phyloP scores from a whole-genome alignment of 1,140 invertebrate species.

The Drosophila triauraria region DNA sequence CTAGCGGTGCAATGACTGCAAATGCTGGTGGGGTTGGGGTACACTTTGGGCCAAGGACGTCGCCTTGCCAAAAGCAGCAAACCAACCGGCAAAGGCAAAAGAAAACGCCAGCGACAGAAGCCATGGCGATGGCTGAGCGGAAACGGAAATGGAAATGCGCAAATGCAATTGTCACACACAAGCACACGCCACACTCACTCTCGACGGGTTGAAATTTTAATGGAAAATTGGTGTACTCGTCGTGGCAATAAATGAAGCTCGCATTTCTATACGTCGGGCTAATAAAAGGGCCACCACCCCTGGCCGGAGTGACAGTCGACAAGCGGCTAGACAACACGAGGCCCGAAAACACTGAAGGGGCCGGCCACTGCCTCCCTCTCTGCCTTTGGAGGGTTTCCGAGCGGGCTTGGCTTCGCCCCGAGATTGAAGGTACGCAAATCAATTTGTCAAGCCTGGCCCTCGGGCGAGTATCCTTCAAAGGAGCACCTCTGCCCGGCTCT shows the following conservation, averaged over 20 bases:
- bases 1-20: neutral
- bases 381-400: conserved; percentile 6
- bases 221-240: conserved; percentile 71
- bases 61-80: conserved; percentile 53
- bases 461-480: conserved; percentile 17
- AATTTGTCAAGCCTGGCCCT: conserved; percentile 24
- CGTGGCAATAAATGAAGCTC: conserved; percentile 54
- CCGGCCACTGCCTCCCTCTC: conserved; percentile 20
- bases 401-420: neutral
- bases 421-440: conserved; percentile 24
- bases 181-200: conserved; percentile 1
- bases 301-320: conserved; percentile 42
- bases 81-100: conserved; percentile 19
- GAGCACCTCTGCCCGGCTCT: conserved; percentile 2
- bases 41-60: conserved; percentile 55
- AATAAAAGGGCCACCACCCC: conserved; percentile 53
- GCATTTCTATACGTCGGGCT: conserved; percentile 56
- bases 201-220: conserved; percentile 62
- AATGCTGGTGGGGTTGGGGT: neutral
- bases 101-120: conserved; percentile 45
- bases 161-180: conserved; percentile 71
- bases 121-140: conserved; percentile 32
- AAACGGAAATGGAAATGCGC: conserved; percentile 69
- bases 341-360: conserved; percentile 58
- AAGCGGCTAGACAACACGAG: conserved; percentile 48